Evolutionary conservation across 2,797 vertebrate genomes (phyloP), one percentile per base, ranked within the genome.

Genomic region (Sciaenops ocellatus): DNA sequence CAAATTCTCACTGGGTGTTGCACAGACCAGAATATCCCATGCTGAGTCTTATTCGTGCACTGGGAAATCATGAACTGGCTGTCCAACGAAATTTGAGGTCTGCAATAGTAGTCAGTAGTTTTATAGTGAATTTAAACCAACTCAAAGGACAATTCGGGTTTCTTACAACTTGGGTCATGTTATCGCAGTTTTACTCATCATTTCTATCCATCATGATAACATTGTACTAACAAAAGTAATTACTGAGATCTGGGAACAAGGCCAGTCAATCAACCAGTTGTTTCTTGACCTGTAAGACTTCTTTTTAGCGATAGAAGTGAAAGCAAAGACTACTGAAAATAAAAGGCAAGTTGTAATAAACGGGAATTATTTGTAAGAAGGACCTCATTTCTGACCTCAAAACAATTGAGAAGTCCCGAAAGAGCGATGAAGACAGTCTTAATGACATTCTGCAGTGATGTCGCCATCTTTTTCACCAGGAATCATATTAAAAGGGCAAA

Each of bases 1-100:
- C 52, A 57, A 64, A 72, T 18, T 68, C 69, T 51, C 51, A 24
- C 60, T 28, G 8, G 55, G 42, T 48, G 11, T 18, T 61, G n/a
- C 1, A 22, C 41, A 28, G 44, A 57, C 22, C 48, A 60, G 20
- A 60, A 62, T 13, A 57, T 70, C 48, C 9, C 26, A 51, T 16
- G 41, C 28, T 12, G 50, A n/a, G 4, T 47, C 17, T 42, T 63
- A 51, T 71, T 24, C 38, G 50, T 72, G 64, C 59, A 73, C 26
- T 54, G 44, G 24, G 67, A 69, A 52, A 59, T 64, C 24, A 59
- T 41, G 10, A 7, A 30, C 13, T 56, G 24, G 13, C 13, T 3
- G 2, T 61, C 68, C 3, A 55, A 52, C 57, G 38, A 5, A 0
- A 38, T 72, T 7, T 57, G 26, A 71, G 28, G 34, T 54, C 6